phyloP scores from a whole-genome alignment of 2,113 vertebrate genomes.

The Cygnus atratus region DNA sequence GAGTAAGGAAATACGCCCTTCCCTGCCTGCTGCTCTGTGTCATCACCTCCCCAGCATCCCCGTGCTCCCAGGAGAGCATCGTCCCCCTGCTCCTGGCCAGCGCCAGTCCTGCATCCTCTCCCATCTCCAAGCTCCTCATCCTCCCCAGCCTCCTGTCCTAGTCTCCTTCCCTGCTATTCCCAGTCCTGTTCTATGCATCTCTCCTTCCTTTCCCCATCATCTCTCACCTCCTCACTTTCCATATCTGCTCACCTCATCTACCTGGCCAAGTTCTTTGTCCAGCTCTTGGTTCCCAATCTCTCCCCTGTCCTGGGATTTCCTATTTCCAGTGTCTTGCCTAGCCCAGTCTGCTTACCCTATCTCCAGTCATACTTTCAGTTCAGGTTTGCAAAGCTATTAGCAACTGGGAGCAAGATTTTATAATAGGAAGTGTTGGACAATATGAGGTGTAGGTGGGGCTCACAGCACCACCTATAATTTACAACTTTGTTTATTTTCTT shows the following conservation, averaged over 20 bases:
- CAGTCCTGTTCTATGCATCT: not conserved
- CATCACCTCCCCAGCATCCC: not conserved
- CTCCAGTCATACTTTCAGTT: constrained; percentile 3
- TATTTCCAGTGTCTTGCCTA: not conserved
- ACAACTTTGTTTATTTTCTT: constrained; percentile 15
- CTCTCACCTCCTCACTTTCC: not conserved
- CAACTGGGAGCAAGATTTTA: not conserved
- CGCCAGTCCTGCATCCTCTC: not conserved
- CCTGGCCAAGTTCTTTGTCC: not conserved
- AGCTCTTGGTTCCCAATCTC: not conserved
- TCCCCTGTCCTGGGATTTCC: not conserved
- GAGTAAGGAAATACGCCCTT: not conserved
- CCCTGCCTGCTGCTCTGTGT: not conserved
- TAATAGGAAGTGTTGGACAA: constrained; percentile 45
- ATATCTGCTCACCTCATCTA: not conserved
- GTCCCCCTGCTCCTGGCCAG: not conserved
- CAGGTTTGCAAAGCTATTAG: constrained; percentile 1
- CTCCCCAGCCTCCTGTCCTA: fast-evolving
- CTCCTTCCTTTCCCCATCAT: not conserved
- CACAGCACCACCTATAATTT: constrained; percentile 37
- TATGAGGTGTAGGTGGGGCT: constrained; percentile 9
- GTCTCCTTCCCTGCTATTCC: not conserved
- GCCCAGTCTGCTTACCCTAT: not conserved
- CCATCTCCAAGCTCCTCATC: not conserved
- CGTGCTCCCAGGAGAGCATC: fast-evolving